Percentiles rank a stretch among this genome's conserved stretches.
These are phyloP conservation scores for Melanotaenia nigrans DNA, from an alignment of 2,797 vertebrate species.

Conservation along the genomic window DNA sequence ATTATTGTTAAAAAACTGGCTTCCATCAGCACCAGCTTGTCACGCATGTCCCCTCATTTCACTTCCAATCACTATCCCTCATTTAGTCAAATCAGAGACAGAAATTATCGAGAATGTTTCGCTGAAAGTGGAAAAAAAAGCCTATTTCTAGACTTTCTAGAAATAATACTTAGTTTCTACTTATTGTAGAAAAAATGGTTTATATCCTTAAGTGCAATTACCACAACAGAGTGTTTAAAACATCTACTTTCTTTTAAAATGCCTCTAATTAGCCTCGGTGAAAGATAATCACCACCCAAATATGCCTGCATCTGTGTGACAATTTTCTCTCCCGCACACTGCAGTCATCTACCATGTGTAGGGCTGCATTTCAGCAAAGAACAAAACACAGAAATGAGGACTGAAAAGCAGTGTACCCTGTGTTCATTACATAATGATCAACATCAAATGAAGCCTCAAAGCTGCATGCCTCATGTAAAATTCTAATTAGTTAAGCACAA, in stretches of 20 bases:
- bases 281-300: conserved; percentile 71
- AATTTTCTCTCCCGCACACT: conserved; percentile 23
- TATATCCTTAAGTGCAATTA: conserved; percentile 56
- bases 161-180: conserved; percentile 13
- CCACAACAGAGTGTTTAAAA: conserved; percentile 46
- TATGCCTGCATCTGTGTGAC: conserved; percentile 65
- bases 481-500: conserved; percentile 55
- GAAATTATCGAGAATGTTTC: conserved; percentile 37
- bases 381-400: conserved; percentile 41
- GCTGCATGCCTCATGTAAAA: conserved; percentile 41
- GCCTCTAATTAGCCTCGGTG: conserved; percentile 65
- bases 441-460: conserved; percentile 42
- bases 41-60: conserved; percentile 46
- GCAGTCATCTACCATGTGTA: conserved; percentile 41
- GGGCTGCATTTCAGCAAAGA: conserved; percentile 43
- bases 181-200: conserved; percentile 16
- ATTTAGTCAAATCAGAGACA: conserved; percentile 38
- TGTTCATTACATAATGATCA: conserved; percentile 42
- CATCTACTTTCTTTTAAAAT: conserved; percentile 61
- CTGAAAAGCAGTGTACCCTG: conserved; percentile 37
- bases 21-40: conserved; percentile 34
- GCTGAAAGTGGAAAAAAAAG: conserved; percentile 3
- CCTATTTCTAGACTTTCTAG: conserved; percentile 27
- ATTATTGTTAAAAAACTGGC: conserved; percentile 52
- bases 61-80: conserved; percentile 33